phyloP scores from a whole-genome alignment of 2,888 invertebrate genomes.

The Aleiodes alternator region DNA sequence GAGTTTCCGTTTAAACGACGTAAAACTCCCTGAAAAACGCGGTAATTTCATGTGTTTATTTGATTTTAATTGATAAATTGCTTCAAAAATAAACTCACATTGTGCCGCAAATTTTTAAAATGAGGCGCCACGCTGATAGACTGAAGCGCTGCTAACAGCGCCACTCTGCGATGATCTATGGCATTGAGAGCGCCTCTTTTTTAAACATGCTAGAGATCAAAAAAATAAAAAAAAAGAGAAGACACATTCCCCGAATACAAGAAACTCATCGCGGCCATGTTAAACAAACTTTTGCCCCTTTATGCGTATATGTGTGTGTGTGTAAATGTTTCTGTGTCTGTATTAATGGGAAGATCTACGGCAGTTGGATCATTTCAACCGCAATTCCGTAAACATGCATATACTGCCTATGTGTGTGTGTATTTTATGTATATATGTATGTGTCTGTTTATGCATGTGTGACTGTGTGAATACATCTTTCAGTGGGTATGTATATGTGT shows the following conservation, averaged over 20 bases:
- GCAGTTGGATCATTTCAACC: too few species aligned
- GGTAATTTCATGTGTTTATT: too few species aligned
- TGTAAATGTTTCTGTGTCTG: slow-evolving; percentile 9
- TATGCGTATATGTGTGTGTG: slow-evolving; percentile 50
- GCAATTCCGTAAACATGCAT: neutral
- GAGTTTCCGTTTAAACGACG: too few species aligned
- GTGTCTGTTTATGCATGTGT: too few species aligned
- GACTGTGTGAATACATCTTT: too few species aligned
- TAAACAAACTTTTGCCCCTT: slow-evolving; percentile 62
- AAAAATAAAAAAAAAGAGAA: too few species aligned
- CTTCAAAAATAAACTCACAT: neutral
- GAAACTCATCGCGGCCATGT: slow-evolving; percentile 62
- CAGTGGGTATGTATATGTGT: too few species aligned
- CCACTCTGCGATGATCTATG: slow-evolving; percentile 1
- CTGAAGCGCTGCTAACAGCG: neutral
- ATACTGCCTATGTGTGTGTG: too few species aligned
- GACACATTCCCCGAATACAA: too few species aligned
- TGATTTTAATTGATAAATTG: neutral
- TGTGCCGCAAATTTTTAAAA: neutral
- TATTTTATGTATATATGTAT: too few species aligned
- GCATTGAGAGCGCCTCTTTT: neutral
- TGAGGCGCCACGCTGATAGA: too few species aligned
- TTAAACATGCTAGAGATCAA: neutral
- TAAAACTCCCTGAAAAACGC: too few species aligned
- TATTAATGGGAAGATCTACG: slow-evolving; percentile 35